Conservation (phyloP, 2,888 invertebrate species). For the Drosophila algonquin region DNA sequence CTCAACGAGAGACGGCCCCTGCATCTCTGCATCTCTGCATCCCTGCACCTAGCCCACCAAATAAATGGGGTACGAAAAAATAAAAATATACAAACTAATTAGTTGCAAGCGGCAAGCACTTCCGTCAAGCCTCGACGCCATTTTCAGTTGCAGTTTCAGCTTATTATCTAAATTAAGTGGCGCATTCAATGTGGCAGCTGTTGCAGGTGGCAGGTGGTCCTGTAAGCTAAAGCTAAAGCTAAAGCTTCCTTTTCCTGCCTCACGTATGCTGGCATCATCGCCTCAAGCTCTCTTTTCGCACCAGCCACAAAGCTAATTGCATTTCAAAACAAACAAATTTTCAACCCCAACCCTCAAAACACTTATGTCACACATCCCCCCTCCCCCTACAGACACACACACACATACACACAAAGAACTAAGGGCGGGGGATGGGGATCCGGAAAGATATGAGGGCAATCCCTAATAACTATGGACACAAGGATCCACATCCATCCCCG, state of each 20-base stretch:
- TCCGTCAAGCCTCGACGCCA: constrained; percentile 59
- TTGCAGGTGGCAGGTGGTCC: not conserved
- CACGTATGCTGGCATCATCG: constrained; percentile 40
- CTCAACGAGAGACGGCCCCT: constrained; percentile 12
- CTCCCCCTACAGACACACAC: constrained; percentile 6
- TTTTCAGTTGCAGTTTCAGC: constrained; percentile 40
- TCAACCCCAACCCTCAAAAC: constrained; percentile 15
- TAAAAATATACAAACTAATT: constrained; percentile 67
- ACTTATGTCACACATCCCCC: constrained; percentile 3
- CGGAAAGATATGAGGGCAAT: constrained; percentile 43
- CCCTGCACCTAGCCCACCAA: constrained; percentile 22
- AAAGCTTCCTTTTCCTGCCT: constrained; percentile 73
- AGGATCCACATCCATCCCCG: constrained; percentile 5
- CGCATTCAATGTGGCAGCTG: constrained; percentile 49
- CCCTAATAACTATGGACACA: constrained; percentile 65
- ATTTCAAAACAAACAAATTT: constrained; percentile 33
- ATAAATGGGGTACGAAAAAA: constrained; percentile 73
- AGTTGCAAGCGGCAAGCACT: constrained; percentile 60
- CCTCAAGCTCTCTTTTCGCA: constrained; percentile 62
- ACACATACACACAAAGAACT: constrained; percentile 56
- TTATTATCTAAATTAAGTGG: constrained; percentile 77
- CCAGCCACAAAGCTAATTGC: constrained; percentile 69
- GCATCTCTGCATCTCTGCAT: too few species aligned
- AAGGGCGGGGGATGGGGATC: not conserved
- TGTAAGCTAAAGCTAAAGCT: constrained; percentile 1